These are phyloP conservation scores for Orthosia cruda DNA, from an alignment of 2,888 invertebrate species.

Conservation along the genomic window DNA sequence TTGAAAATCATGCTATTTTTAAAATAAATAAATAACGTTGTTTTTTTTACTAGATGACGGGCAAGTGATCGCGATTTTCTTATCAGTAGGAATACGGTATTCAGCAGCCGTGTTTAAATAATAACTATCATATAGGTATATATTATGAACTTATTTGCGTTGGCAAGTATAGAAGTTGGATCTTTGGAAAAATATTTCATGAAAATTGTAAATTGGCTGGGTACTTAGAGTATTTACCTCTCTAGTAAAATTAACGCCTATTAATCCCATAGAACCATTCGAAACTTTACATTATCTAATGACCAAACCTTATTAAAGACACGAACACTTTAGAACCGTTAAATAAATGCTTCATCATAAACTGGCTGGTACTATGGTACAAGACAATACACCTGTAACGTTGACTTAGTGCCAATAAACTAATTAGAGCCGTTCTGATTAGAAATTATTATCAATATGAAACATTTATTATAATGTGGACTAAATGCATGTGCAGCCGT, in stretches of 20 bases:
- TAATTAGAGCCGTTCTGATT: slow-evolving; percentile 37
- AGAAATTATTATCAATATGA: slow-evolving; percentile 34
- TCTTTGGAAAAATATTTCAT: neutral
- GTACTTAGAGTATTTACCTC: too few species aligned
- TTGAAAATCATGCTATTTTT: accelerated
- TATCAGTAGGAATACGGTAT: too few species aligned
- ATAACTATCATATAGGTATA: too few species aligned
- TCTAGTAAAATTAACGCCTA: neutral
- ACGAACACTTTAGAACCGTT: neutral
- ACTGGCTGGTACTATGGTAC: slow-evolving; percentile 31
- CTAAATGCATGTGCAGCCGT: neutral
- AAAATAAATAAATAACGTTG: too few species aligned
- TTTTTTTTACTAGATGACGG: too few species aligned
- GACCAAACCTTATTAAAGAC: neutral
- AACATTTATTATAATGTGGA: slow-evolving; percentile 23
- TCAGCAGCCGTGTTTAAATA: too few species aligned
- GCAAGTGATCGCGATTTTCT: too few species aligned
- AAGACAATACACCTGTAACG: slow-evolving; percentile 58
- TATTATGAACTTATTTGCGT: too few species aligned
- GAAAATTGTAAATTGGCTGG: neutral
- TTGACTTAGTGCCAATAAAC: slow-evolving; percentile 56
- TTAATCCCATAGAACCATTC: neutral
- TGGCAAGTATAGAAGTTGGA: too few species aligned
- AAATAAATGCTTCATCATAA: slow-evolving; percentile 43
- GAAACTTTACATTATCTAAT: neutral